phyloP scores from a whole-genome alignment of 1,140 invertebrate genomes.

The Drosophila funebris region DNA sequence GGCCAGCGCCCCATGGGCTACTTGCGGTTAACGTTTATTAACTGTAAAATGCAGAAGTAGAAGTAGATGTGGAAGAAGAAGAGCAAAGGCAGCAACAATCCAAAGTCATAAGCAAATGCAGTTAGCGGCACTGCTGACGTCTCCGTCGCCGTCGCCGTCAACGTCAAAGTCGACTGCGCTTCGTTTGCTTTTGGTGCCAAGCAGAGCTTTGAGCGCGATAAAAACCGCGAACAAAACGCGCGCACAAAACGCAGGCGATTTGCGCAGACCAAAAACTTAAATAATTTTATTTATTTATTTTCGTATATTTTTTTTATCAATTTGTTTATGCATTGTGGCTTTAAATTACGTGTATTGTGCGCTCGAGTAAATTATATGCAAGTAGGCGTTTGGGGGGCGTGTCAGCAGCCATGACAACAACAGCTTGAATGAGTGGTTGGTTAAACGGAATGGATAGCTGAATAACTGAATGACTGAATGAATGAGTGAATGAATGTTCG shows the following conservation, averaged over 20 bases:
- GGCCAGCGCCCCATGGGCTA: conserved; percentile 24
- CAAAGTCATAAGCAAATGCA: conserved; percentile 33
- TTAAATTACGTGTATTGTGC: conserved; percentile 56
- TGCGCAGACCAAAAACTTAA: neutral
- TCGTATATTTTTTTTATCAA: conserved; percentile 1
- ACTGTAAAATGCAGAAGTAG: conserved; percentile 49
- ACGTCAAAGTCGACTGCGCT: conserved; percentile 5
- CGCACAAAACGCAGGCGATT: neutral
- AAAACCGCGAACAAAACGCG: conserved; percentile 21
- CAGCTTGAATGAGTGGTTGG: conserved; percentile 34
- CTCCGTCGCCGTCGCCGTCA: neutral
- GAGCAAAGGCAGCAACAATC: conserved; percentile 5
- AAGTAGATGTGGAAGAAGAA: conserved; percentile 3
- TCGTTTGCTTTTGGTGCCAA: neutral
- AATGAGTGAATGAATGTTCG: conserved; percentile 42
- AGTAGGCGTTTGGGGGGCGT: neutral
- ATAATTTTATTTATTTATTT: neutral
- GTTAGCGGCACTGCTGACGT: neutral
- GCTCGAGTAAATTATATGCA: conserved; percentile 43
- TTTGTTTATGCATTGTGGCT: conserved; percentile 31
- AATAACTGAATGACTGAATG: conserved; percentile 11
- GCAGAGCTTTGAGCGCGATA: neutral
- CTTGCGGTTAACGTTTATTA: conserved; percentile 69
- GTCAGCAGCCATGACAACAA: conserved; percentile 54
- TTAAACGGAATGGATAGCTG: conserved; percentile 20